Evolutionary conservation across 2,888 invertebrate species (phyloP), one percentile per base, ranked within the genome.

Genomic region (Petrolisthes manimaculis): DNA sequence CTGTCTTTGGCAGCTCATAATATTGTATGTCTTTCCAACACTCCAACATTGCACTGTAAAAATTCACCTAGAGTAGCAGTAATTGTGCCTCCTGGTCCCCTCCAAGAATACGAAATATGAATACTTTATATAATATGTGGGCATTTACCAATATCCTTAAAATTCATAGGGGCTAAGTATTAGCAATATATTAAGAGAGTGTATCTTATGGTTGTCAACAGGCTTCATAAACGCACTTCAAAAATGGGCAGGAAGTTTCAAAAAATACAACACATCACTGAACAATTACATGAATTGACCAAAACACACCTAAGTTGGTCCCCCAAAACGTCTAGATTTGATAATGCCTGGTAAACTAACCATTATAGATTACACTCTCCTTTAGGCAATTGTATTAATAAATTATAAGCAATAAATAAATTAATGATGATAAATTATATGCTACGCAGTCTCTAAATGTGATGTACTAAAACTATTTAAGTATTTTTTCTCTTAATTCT

Each of bases 321-420:
- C 84, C 82, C 84, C 75, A 87, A 88, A 88, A 81, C 84, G 80
- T 84, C 84, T 87, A 88, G 88, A 88, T 88, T 88, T 88, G 84
- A 88, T 88, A 84, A 67, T 81, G 81, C 84, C 88, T 84, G 84
- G 77, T 75, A 84, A 80, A 80, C 84, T 84, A 81, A 88, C 88
- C 88, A 88, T 84, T 84, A 81, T 54, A 88, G 88, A 88, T 84
- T 82, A 86, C 89, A 89, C 89, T 89, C 89, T 89, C 89, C 82
- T 86, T 82, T 89, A 85, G 86, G 89, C 89, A 89, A 89, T 86
- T 89, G 83, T 89, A 89, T 89, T 87, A 86, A 87, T 86, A 89
- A 89, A 89, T 89, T 84, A 86, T 89, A 86, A 86, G 89, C 89
- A 89, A 86, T 89, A 89, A 88, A 89, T 89, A 86, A 89, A 86